Conservation (phyloP, 2,888 invertebrate species). For the Cordilura impudica region DNA sequence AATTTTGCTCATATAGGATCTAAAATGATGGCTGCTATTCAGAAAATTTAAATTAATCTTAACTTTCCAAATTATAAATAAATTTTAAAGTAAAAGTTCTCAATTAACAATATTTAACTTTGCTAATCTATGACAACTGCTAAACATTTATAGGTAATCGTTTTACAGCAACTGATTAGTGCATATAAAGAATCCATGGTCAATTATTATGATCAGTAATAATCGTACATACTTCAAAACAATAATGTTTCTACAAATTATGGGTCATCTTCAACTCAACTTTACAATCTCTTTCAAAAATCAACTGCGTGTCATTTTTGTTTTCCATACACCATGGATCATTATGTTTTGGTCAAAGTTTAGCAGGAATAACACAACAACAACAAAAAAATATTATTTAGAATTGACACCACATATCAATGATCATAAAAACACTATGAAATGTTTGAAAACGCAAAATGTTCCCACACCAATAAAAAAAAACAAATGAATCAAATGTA, state of each 20-base stretch:
- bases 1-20: too few species aligned
- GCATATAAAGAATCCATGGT: neutral
- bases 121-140: too few species aligned
- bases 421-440: slow-evolving; percentile 2
- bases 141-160: too few species aligned
- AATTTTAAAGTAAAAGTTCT: too few species aligned
- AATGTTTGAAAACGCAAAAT: neutral
- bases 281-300: neutral
- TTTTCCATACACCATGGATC: slow-evolving; percentile 25
- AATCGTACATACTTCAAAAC: neutral
- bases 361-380: slow-evolving; percentile 1
- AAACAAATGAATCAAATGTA: slow-evolving; percentile 9
- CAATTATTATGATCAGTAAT: neutral
- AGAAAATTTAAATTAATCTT: too few species aligned
- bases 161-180: neutral
- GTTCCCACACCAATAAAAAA: slow-evolving; percentile 46
- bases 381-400: slow-evolving; percentile 23
- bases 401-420: slow-evolving; percentile 57
- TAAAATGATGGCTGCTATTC: too few species aligned
- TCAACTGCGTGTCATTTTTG: slow-evolving; percentile 16
- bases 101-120: too few species aligned
- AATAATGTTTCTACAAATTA: neutral
- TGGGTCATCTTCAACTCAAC: slow-evolving; percentile 26
- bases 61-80: too few species aligned
- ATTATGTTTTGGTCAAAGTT: slow-evolving; percentile 51